Evolutionary conservation across 1,140 invertebrate species (phyloP).

Genomic region (Cecropterus lyciades): DNA sequence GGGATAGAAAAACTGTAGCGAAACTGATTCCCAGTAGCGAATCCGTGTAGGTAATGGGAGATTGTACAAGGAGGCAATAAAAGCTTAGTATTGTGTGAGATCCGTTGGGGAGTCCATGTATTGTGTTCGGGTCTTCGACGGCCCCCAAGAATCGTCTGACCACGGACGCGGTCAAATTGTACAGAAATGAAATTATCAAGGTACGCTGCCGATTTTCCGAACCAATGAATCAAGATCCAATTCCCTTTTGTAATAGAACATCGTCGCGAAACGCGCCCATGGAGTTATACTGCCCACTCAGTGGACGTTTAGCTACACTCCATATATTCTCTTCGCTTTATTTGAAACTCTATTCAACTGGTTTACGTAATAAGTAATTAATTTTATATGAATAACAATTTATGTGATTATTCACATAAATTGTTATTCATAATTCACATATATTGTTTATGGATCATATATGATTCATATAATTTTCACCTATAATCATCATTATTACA

Average conservation of each 20-base stretch:
- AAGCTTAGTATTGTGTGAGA: constrained; percentile 82
- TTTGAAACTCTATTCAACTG: constrained; percentile 41
- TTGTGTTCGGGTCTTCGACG: constrained; percentile 76
- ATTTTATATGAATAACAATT: too few relatives aligned
- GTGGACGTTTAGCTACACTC: constrained; percentile 64
- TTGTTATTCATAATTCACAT: too few relatives aligned
- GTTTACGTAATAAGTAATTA: too few relatives aligned
- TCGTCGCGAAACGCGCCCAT: constrained; percentile 77
- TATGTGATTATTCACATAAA: too few relatives aligned
- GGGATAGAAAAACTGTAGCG: constrained; percentile 74
- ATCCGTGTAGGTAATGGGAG: constrained; percentile 80
- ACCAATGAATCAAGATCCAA: constrained; percentile 84
- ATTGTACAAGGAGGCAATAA: constrained; percentile 84
- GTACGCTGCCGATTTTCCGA: constrained; percentile 84
- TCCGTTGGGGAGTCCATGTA: constrained; percentile 73
- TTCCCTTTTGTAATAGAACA: constrained; percentile 84
- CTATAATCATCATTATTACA: too few relatives aligned
- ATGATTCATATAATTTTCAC: too few relatives aligned
- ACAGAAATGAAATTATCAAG: constrained; percentile 85
- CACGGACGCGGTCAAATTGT: constrained; percentile 83
- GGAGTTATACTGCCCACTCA: constrained; percentile 78
- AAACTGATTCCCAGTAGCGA: constrained; percentile 79
- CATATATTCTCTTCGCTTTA: constrained; percentile 48
- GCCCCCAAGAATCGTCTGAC: constrained; percentile 78
- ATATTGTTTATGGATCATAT: too few relatives aligned